Base-by-base conservation (phyloP, 2,888 invertebrate species). In the Drosophila emarginata region DNA sequence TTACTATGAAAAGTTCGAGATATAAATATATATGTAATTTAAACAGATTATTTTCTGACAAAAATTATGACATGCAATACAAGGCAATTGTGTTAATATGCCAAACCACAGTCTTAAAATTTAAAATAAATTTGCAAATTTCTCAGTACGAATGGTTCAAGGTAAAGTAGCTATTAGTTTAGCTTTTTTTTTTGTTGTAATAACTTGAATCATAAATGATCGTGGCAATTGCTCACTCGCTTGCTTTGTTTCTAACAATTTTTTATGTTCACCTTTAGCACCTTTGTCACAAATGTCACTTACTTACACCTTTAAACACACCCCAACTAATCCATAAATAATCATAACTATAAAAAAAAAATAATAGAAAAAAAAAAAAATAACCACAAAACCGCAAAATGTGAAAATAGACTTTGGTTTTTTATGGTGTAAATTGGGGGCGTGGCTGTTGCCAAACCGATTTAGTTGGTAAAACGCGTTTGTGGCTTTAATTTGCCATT, bases 401-500 rank as follows among this genome's bases (percentile, higher is more conserved):
- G 73, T 66, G 51, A 71, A 81, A 73, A 80, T 78, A 78, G 74
- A 80, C 72, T 67, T 74, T 50, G 50, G 23, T 23, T 69, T 72
- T 69, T 39, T 50, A 59, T 63, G 59, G 61, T 58, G 72, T 64
- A 56, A 72, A 64, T 57, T 59, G 64, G 61, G 45, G 54, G 58
- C 39, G 68, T 62, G 63, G 61, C n/a, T 4, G 14, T 12, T 36
- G 23, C 60, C 59, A 14, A 65, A 58, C 39, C 58, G 79, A 66
- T 73, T 74, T 52, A 61, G 68, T 60, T 64, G 67, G 56, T 72
- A 74, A 11, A 84, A 74, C 77, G 76, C 82, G 84, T 77, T 85
- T 85, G 80, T 72, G 78, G 84, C 88, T 79, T 87, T 85, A 87
- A 85, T 85, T 85, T 72, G 79, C 86, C 76, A 85, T 85, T 87